Percentiles rank a stretch among this genome's conserved stretches.
phyloP scores from a whole-genome alignment of 2,797 vertebrate genomes.

The Eulemur coronatus region DNA sequence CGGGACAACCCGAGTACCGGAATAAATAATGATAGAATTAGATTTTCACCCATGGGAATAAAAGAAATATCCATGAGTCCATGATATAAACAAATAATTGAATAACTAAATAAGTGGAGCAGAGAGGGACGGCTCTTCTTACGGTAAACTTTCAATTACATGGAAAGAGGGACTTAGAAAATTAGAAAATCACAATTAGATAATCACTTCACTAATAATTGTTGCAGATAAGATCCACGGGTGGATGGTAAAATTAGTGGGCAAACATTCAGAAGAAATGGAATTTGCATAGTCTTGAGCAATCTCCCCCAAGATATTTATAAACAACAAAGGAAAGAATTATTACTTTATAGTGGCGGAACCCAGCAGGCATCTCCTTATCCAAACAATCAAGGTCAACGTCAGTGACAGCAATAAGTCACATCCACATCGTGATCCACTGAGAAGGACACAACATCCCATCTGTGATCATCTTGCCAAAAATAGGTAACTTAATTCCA shows the following conservation, averaged over 20 bases:
- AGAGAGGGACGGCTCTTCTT: background rate
- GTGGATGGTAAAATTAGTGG: background rate
- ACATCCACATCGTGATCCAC: fast-evolving
- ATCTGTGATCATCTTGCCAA: background rate
- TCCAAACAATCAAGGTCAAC: background rate
- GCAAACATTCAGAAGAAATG: background rate
- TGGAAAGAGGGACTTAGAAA: background rate
- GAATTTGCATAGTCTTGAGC: background rate
- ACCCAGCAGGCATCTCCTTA: background rate
- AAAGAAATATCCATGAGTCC: background rate
- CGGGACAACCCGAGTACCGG: background rate
- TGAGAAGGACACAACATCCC: background rate
- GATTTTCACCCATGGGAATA: background rate
- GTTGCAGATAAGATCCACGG: background rate
- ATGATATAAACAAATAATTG: background rate
- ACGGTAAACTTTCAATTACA: background rate
- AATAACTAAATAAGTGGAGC: background rate
- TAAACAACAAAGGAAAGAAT: background rate
- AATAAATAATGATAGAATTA: background rate
- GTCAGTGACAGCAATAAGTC: background rate
- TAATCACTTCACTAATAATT: background rate
- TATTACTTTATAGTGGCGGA: background rate
- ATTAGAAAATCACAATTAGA: background rate
- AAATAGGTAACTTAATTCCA: background rate
- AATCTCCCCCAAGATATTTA: background rate